Conservation (phyloP, 2,797 vertebrate genomes). For the Mallotus villosus region DNA sequence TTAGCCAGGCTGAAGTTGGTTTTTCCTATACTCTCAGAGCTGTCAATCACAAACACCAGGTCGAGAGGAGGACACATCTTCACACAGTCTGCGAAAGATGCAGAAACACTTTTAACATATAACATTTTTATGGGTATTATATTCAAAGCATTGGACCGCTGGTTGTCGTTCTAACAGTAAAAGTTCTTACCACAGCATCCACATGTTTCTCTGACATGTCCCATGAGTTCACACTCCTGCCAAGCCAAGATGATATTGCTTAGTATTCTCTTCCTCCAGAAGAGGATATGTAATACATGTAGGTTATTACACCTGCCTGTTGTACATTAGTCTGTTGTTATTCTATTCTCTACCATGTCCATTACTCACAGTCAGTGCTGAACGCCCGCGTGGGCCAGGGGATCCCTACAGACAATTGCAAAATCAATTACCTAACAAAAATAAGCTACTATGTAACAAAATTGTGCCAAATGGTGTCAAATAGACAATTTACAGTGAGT, state of each 20-base stretch:
- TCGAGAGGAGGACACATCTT: slow-evolving; percentile 40
- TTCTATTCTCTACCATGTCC: not conserved
- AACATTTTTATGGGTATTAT: not conserved
- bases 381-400: slow-evolving; percentile 35
- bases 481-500: not conserved
- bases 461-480: not conserved
- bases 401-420: slow-evolving; percentile 27
- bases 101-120: not conserved
- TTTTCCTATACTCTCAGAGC: slow-evolving; percentile 51
- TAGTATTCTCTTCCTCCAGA: slow-evolving; percentile 1
- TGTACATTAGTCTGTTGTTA: not conserved
- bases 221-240: slow-evolving; percentile 47
- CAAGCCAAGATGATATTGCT: not conserved
- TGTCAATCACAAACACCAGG: slow-evolving; percentile 55
- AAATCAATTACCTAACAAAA: not conserved
- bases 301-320: not conserved
- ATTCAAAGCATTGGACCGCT: not conserved
- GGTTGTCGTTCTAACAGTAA: not conserved
- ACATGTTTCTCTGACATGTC: slow-evolving; percentile 46
- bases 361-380: slow-evolving; percentile 38
- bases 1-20: slow-evolving; percentile 51
- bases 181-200: slow-evolving; percentile 46
- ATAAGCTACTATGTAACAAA: not conserved
- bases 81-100: slow-evolving; percentile 37
- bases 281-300: not conserved